Evolutionary conservation across 2,113 vertebrate genomes (phyloP), one percentile per base, ranked within the genome.

Genomic region (Himantopus leucocephalus): DNA sequence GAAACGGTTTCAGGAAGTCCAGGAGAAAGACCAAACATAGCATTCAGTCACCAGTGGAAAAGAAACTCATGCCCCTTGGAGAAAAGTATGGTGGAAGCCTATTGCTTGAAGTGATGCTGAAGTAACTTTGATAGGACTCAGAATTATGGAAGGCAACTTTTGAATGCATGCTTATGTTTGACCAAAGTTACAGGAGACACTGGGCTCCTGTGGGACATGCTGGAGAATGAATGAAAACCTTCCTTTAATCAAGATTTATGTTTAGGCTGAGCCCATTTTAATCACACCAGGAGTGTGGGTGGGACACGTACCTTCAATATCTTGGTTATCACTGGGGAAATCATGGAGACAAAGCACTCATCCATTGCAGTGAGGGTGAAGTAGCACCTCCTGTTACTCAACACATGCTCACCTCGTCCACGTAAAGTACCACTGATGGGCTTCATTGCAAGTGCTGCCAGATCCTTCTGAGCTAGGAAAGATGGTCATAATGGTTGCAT

Each of bases 1-100:
- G 97, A 99, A 98, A 95, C 98, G 98, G 70, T 97, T 98, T 59
- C 99, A 97, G 71, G 98, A 97, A 96, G 92, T 86, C 66, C 97
- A 94, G 81, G 98, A 94, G 52, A 97, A 97, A 91, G 97, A 97
- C 58, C 97, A 97, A 35, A 97, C 93, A 3, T 98, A 90, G 52
- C 88, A 14, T 52, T 88, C 73, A 52, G 73, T 63, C 60, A 53
- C 63, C 72, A 39, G 14, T 14, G n/a, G 71, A 88, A 88, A 70
- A 34, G 67, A 56, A 53, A 39, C 63, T 70, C 14, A 2, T 43
- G 43, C 47, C 73, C 76, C 84, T 74, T 59, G 76, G 71, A 94
- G 78, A 90, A 70, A 45, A 72, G 35, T 43, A 32, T 56, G 52
- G 71, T 67, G 19, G 39, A 85, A 88, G 74, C 48, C 41, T 67